Evolutionary conservation across 2,797 vertebrate genomes (phyloP).

Genomic region (Acanthurus lineatus): DNA sequence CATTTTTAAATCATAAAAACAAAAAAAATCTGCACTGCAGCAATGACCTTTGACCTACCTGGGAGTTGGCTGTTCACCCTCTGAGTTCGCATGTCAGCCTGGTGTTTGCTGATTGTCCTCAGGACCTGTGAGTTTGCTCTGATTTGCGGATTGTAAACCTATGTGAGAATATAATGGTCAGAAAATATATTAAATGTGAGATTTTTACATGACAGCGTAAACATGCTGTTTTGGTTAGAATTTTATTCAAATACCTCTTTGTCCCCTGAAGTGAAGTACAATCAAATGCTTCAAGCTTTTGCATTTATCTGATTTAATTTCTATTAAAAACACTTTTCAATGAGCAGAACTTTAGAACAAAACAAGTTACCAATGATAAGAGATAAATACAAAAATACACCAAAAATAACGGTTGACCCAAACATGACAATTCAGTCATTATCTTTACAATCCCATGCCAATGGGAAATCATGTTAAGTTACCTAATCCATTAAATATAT

Average conservation of each 20-base stretch:
- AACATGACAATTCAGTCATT: too few species aligned
- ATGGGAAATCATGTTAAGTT: too few species aligned
- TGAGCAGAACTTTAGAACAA: background rate
- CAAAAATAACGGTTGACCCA: too few species aligned
- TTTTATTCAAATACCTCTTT: background rate
- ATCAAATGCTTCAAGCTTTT: background rate
- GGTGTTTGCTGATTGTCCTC: constrained; percentile 91
- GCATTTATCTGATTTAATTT: background rate
- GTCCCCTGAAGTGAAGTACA: background rate
- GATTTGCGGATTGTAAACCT: constrained; percentile 95
- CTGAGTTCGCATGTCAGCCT: constrained; percentile 89
- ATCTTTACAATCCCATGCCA: too few species aligned
- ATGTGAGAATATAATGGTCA: constrained; percentile 2
- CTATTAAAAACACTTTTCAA: background rate
- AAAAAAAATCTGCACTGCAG: background rate
- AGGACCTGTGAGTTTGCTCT: constrained; percentile 92
- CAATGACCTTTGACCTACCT: constrained; percentile 80
- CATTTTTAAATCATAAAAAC: background rate
- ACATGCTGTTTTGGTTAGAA: background rate
- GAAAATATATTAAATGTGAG: background rate
- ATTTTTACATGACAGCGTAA: background rate
- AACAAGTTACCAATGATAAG: too few species aligned
- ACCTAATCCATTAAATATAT: too few species aligned
- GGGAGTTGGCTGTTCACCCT: constrained; percentile 86
- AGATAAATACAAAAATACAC: too few species aligned